A percentile compares a stretch with the other conserved stretches of the same genome.
Conservation (phyloP, 2,797 vertebrate genomes). For the Eulemur coronatus region DNA sequence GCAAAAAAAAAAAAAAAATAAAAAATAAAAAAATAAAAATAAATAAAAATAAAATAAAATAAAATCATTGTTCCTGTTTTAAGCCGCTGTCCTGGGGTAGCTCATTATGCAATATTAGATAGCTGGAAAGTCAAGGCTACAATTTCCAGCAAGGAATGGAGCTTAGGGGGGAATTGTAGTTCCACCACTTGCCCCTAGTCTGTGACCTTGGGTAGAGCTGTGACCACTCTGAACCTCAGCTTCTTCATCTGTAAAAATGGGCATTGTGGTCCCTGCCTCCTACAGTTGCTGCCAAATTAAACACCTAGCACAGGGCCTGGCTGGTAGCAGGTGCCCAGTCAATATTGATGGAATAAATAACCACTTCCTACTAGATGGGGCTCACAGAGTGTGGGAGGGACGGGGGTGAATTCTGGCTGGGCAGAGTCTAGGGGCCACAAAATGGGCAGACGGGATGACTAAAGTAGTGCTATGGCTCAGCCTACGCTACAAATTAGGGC, state of each 20-base stretch:
- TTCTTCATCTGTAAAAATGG: not conserved
- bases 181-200: not conserved
- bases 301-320: not conserved
- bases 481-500: too few species aligned
- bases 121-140: not conserved
- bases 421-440: not conserved
- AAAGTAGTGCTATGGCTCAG: not conserved
- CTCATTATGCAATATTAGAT: not conserved
- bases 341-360: not conserved
- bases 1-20: not conserved
- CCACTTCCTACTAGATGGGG: not conserved
- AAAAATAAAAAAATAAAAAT: too few species aligned
- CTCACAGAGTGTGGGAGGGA: not conserved
- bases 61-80: not conserved
- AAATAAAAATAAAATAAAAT: not conserved
- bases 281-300: not conserved
- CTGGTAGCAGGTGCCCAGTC: not conserved
- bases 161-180: not conserved
- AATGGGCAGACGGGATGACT: not conserved
- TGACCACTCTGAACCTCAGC: not conserved
- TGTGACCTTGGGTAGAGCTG: not conserved
- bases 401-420: not conserved
- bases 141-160: not conserved
- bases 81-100: not conserved
- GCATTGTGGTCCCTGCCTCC: not conserved